These are phyloP conservation scores for Leptinotarsa tumamoca DNA, from an alignment of 2,888 invertebrate genomes.

Conservation along the genomic window DNA sequence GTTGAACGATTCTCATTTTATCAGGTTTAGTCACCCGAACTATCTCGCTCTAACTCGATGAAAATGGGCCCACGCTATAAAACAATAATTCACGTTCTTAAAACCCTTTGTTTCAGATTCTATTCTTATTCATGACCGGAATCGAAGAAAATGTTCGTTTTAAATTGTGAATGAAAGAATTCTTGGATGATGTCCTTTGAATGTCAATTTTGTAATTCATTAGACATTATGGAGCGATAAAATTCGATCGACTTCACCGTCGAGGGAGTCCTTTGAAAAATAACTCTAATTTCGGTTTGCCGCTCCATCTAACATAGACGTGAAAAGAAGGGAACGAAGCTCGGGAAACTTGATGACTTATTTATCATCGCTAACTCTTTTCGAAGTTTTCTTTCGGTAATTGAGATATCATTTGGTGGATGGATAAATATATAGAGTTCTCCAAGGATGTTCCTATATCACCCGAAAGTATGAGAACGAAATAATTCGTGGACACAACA, in stretches of 20 bases:
- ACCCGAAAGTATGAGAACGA: too few species aligned
- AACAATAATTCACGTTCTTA: neutral
- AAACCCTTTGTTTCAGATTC: neutral
- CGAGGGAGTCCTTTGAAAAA: constrained; percentile 45
- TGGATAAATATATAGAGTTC: too few species aligned
- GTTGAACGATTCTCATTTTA: too few species aligned
- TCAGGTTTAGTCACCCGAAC: too few species aligned
- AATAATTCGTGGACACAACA: too few species aligned
- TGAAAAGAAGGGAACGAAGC: constrained; percentile 28
- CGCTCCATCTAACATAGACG: constrained; percentile 42
- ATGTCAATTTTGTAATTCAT: constrained; percentile 46
- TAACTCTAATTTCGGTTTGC: constrained; percentile 44
- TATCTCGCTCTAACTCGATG: neutral
- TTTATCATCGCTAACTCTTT: constrained; percentile 37
- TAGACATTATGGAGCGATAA: constrained; percentile 43
- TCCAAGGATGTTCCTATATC: too few species aligned
- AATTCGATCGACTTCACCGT: constrained; percentile 37
- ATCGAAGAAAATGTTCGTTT: neutral
- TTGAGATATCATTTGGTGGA: constrained; percentile 8
- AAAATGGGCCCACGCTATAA: neutral
- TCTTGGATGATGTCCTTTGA: constrained; percentile 33
- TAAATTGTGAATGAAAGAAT: constrained; percentile 4
- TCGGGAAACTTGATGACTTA: constrained; percentile 41
- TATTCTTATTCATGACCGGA: neutral
- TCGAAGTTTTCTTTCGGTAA: constrained; percentile 27